These are phyloP conservation scores for Sminthurides aquaticus DNA, from an alignment of 2,888 invertebrate species.

Conservation along the genomic window DNA sequence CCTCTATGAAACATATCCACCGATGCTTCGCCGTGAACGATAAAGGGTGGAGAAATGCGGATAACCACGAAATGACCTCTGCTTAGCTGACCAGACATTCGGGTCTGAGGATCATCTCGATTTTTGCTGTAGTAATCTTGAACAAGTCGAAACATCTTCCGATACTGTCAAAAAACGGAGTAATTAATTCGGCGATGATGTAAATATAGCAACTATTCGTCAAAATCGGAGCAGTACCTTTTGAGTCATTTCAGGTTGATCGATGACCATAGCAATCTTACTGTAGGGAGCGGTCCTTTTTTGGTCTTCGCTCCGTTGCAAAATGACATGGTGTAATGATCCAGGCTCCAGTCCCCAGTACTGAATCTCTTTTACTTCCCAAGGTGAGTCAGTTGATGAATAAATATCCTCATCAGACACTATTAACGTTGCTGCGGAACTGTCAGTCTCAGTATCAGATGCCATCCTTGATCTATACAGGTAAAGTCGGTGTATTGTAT, in stretches of 20 bases:
- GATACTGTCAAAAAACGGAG: neutral
- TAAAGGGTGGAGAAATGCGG: too few species aligned
- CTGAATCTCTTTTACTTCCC: neutral
- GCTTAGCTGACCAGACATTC: too few species aligned
- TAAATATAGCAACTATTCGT: too few species aligned
- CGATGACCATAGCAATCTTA: neutral
- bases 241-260: neutral
- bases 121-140: neutral
- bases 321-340: neutral
- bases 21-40: too few species aligned
- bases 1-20: too few species aligned
- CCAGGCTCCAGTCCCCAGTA: neutral
- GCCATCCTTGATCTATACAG: too few species aligned
- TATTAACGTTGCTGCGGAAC: too few species aligned
- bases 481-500: too few species aligned
- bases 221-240: constrained; percentile 1
- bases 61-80: too few species aligned
- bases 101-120: neutral
- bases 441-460: too few species aligned
- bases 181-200: too few species aligned
- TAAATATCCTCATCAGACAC: too few species aligned
- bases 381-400: neutral
- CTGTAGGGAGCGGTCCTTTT: neutral
- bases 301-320: neutral
- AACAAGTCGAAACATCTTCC: neutral